Evolutionary conservation across 1,140 invertebrate genomes (phyloP), one percentile per base, ranked within the genome.

Genomic region (Ips typographus): DNA sequence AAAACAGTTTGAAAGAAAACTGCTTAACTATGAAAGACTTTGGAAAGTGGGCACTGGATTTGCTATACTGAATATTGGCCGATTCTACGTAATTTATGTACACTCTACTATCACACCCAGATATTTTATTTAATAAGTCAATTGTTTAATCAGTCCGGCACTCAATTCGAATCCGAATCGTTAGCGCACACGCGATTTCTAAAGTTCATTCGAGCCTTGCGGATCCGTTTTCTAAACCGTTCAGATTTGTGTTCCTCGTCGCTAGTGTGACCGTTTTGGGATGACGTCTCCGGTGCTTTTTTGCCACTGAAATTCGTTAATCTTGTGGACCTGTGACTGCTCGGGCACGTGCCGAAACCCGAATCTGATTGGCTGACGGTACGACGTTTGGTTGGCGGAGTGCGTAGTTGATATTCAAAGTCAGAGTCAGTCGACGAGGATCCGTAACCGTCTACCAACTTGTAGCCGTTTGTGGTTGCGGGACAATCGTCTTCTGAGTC

Each of bases 151-250:
- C 60, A 62, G 60, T 64, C 38, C 39, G 7, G 43, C 59, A 69
- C 44, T 77, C 67, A 86, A 74, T 85, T 85, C 2, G 85, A 85
- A 76, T 86, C 85, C 1, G 85, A 86, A 60, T 86, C 85, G 7
- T 61, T 61, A 2, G 73, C 77, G 5, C 76, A 77, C 71, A 85
- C 81, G 66, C 84, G 82, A 74, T 80, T 84, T 72, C 83, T 80
- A 73, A 85, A 83, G 72, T 85, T 85, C 8, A 84, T 77, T 1
- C 83, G 76, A 39, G 83, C 82, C 72, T 84, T 84, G 77, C 84
- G 85, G 2, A 84, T 80, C 36, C 84, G 77, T 68, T 84, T 84
- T 43, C 82, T 78, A 61, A 85, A 84, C 66, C 83, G 82, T 47
- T 81, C 74, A 2, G 81, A 80, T 65, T 81, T 80, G 68, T 80